Base-by-base conservation (phyloP, 2,888 invertebrate genomes). In the Luffia ferchaultella region DNA sequence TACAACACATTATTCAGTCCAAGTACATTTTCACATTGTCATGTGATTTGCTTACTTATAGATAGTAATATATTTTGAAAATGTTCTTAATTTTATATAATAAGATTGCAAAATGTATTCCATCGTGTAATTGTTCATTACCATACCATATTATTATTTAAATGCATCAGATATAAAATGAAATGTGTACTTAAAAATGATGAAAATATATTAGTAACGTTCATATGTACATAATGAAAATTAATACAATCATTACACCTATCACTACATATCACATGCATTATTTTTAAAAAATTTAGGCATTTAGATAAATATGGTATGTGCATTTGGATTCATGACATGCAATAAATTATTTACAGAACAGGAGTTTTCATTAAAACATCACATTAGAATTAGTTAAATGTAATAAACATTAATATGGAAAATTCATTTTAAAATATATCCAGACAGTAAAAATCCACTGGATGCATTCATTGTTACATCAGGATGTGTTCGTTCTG, bases 401-500 rank as follows among this genome's bases (percentile, higher is more conserved):
- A 51, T 40, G 45, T 47, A 50, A 50, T 45, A 45, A 20, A 20
- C n/a, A 44, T 45, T 49, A 20, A 45, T 41, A 44, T 42, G 2
- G 5, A 18, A 16, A 48, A 16, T 49, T 65, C 63, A 86, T 65
- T 69, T 85, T 61, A 76, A 73, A 66, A 69, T 77, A 68, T 83
- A 88, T 53, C 92, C 97, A 55, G 91, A 90, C 57, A 98, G 79
- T 54, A 98, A 76, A 75, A 91, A 98, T 1, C 98, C 98, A 64
- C 97, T 93, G 53, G 89, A 89, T 45, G 90, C 91, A 67, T 90
- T 93, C 92, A 97, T 98, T 61, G 89, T 89, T 40, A 98, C 95
- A 67, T 94, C 91, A 1, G 98, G 98, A 85, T 98, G 98, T 16
- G 98, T 98, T 69, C 98, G 87, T 57, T 94, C 91, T 1, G 93